A percentile compares a stretch with the other conserved stretches of the same genome.
These are phyloP conservation scores for Lutjanus erythropterus DNA, from an alignment of 2,113 vertebrate genomes.

Conservation along the genomic window DNA sequence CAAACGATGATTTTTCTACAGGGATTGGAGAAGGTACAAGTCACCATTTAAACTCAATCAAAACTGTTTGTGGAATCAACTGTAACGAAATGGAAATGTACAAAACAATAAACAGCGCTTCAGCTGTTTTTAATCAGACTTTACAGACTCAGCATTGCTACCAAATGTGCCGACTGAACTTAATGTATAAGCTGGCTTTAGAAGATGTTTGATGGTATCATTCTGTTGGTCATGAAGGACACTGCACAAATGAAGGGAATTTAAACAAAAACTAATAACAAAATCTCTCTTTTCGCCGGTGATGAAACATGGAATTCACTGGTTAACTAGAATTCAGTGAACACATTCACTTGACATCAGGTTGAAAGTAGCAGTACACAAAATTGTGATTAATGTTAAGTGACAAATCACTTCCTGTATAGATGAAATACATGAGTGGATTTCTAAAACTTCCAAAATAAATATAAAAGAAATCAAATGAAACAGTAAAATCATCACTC, in stretches of 20 bases:
- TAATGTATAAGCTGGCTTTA: conserved; percentile 70
- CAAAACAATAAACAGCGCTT: conserved; percentile 65
- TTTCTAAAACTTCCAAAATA: conserved; percentile 68
- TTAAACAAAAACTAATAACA: conserved; percentile 29
- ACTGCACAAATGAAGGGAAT: conserved; percentile 42
- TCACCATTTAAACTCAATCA: conserved; percentile 81
- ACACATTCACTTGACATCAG: conserved; percentile 74
- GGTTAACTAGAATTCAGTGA: conserved; percentile 54
- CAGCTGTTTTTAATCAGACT: conserved; percentile 64
- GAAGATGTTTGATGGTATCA: conserved; percentile 44
- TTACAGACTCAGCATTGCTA: conserved; percentile 69
- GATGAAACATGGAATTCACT: conserved; percentile 48
- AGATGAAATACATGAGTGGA: conserved; percentile 51
- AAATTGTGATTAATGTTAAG: conserved; percentile 46
- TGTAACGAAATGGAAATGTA: conserved; percentile 72
- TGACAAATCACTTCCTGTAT: conserved; percentile 46
- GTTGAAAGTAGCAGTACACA: conserved; percentile 50
- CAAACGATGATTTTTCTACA: conserved; percentile 86
- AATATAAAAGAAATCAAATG: conserved; percentile 57
- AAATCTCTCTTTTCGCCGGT: conserved; percentile 23
- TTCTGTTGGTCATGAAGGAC: conserved; percentile 38
- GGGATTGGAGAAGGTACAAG: conserved; percentile 83
- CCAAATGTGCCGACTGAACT: conserved; percentile 61
- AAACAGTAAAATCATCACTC: conserved; percentile 57
- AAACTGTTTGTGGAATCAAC: conserved; percentile 68